Conservation (phyloP, 2,888 invertebrate genomes). For the Mythimna albipuncta region DNA sequence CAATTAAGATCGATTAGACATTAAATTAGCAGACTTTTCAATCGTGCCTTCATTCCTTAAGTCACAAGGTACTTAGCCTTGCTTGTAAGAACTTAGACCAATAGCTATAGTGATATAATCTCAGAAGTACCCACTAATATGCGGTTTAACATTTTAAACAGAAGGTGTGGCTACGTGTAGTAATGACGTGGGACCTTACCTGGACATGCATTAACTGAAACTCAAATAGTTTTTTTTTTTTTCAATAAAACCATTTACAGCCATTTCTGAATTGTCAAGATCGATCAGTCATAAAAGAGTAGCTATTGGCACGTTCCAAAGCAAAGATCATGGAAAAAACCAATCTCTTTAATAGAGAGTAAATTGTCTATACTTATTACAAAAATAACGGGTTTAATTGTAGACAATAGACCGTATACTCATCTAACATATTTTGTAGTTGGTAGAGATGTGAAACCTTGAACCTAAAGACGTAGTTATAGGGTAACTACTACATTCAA, state of each 20-base stretch:
- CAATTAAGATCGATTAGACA: neutral
- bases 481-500: neutral
- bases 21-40: neutral
- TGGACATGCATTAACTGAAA: neutral
- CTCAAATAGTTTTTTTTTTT: no score
- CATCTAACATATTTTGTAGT: neutral
- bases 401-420: neutral
- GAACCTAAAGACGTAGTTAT: neutral
- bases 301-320: no score
- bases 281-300: no score
- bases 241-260: no score
- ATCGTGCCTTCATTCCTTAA: neutral
- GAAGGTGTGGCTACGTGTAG: slow-evolving; percentile 19
- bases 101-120: slow-evolving; percentile 3
- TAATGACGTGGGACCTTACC: neutral
- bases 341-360: neutral
- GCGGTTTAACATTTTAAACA: neutral
- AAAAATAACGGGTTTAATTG: neutral
- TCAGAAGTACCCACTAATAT: neutral
- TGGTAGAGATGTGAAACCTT: neutral
- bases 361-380: neutral
- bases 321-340: no score
- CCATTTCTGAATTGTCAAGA: no score
- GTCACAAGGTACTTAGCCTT: neutral
- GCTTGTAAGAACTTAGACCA: slow-evolving; percentile 11